These are phyloP conservation scores for Orthosia cruda DNA, from an alignment of 2,888 invertebrate genomes.

Conservation along the genomic window DNA sequence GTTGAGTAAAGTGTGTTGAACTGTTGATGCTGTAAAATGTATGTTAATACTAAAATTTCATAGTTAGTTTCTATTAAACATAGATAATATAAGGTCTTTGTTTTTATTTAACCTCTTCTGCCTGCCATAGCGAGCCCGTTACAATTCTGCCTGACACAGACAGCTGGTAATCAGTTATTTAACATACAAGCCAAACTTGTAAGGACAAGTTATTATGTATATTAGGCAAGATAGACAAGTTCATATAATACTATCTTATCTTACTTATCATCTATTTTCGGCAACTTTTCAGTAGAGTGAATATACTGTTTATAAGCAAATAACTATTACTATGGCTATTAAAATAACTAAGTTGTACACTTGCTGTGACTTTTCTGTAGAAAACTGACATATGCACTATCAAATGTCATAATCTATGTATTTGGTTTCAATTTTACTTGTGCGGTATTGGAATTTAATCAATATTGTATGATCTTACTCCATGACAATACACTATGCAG, in stretches of 20 bases:
- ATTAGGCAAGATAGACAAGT: neutral
- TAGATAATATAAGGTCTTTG: conserved; percentile 9
- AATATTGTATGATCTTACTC: neutral
- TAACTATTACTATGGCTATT: neutral
- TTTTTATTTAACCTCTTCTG: conserved; percentile 39
- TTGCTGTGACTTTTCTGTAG: neutral
- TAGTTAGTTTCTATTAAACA: conserved; percentile 47
- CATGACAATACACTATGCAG: neutral
- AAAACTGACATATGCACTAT: neutral
- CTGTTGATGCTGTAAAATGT: conserved; percentile 28
- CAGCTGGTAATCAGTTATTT: neutral
- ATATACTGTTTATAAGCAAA: neutral
- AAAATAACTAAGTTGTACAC: neutral
- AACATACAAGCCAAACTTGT: neutral
- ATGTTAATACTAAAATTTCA: conserved; percentile 22
- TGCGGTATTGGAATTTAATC: neutral
- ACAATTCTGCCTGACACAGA: neutral
- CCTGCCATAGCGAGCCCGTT: neutral
- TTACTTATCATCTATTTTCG: neutral
- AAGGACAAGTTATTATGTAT: neutral
- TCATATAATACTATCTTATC: neutral
- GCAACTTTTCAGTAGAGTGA: neutral
- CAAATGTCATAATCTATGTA: neutral
- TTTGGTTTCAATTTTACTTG: neutral
- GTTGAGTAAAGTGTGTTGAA: neutral